Conservation (phyloP, 2,888 invertebrate species). For the Agapostemon virescens region DNA sequence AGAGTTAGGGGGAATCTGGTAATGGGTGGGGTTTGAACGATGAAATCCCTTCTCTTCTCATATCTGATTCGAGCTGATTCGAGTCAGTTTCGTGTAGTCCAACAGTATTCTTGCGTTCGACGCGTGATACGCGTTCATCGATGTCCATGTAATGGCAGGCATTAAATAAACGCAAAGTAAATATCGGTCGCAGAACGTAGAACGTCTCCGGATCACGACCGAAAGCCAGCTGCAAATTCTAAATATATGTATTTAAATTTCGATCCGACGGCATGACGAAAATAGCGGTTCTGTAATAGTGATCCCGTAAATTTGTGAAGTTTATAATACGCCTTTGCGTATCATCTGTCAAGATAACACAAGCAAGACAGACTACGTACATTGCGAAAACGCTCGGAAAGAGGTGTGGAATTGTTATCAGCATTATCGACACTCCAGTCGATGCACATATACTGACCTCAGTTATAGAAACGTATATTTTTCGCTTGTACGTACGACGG, state of each 20-base stretch:
- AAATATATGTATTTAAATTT: background rate
- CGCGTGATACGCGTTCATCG: constrained; percentile 31
- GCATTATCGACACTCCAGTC: constrained; percentile 31
- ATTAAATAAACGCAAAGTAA: constrained; percentile 23
- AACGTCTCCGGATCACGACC: constrained; percentile 36
- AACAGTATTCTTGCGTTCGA: constrained; percentile 42
- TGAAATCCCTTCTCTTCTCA: constrained; percentile 59
- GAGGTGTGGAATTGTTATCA: constrained; percentile 55
- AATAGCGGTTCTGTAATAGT: background rate
- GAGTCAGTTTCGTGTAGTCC: constrained; percentile 48
- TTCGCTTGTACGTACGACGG: background rate
- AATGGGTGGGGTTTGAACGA: constrained; percentile 64
- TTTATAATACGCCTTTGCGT: constrained; percentile 13
- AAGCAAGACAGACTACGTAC: background rate
- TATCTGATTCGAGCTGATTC: constrained; percentile 55
- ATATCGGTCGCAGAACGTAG: constrained; percentile 33
- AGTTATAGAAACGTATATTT: constrained; percentile 28
- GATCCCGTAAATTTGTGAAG: constrained; percentile 14
- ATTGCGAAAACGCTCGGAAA: constrained; percentile 16
- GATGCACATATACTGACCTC: constrained; percentile 35
- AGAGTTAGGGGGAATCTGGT: constrained; percentile 40
- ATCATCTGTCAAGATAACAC: constrained; percentile 55
- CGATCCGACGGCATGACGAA: background rate
- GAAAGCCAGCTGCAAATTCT: constrained; percentile 14
- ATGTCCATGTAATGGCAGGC: constrained; percentile 57